Percentiles rank a stretch among this genome's conserved stretches.
phyloP scores from a whole-genome alignment of 2,113 vertebrate genomes.

The Petrocephalus zakoni region DNA sequence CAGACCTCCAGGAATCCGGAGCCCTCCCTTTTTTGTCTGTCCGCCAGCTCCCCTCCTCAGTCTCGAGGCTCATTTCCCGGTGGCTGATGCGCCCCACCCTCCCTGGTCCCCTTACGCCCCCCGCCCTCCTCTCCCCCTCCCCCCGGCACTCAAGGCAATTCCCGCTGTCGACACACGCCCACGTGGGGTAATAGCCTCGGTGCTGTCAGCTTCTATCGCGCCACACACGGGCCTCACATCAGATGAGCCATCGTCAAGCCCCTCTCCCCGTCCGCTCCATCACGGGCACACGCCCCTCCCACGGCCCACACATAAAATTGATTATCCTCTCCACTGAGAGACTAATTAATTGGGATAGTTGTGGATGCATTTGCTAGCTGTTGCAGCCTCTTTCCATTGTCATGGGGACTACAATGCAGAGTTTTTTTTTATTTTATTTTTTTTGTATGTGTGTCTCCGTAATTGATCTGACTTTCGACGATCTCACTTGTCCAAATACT shows the following conservation, averaged over 20 bases:
- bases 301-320: constrained; percentile 59
- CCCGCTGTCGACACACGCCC: constrained; percentile 52
- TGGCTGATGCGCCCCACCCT: not conserved
- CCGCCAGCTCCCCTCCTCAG: not conserved
- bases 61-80: constrained; percentile 20
- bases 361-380: constrained; percentile 48
- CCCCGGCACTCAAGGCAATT: constrained; percentile 59
- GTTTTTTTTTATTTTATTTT: constrained; percentile 34
- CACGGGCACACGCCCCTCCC: constrained; percentile 27
- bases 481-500: not conserved
- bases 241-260: constrained; percentile 55
- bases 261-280: constrained; percentile 34
- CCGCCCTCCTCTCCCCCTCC: constrained; percentile 37
- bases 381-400: constrained; percentile 24
- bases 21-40: constrained; percentile 28
- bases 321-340: constrained; percentile 57
- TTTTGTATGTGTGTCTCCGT: not conserved
- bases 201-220: constrained; percentile 65
- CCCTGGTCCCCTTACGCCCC: not conserved
- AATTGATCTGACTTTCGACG: not conserved
- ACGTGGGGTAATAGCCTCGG: constrained; percentile 60
- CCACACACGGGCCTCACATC: constrained; percentile 65
- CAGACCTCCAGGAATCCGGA: constrained; percentile 27
- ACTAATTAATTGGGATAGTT: constrained; percentile 42
- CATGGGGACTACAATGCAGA: constrained; percentile 5